These are phyloP conservation scores for Vanessa tameamea DNA, from an alignment of 1,140 invertebrate genomes.

Conservation along the genomic window DNA sequence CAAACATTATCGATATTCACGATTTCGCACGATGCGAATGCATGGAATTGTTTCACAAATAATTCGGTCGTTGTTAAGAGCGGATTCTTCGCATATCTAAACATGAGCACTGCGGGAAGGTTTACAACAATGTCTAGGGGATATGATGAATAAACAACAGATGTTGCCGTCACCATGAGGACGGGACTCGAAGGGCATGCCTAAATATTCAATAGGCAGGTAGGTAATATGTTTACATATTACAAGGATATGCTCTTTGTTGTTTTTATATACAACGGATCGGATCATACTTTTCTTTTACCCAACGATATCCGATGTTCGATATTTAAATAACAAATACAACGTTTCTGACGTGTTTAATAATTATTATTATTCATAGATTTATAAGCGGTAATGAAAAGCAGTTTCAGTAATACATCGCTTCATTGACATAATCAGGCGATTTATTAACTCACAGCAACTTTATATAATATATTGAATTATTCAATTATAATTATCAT, in stretches of 20 bases:
- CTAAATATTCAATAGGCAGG: conserved; percentile 38
- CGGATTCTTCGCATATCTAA: conserved; percentile 25
- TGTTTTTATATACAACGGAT: not conserved
- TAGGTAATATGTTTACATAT: conserved; percentile 33
- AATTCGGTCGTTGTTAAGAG: conserved; percentile 18
- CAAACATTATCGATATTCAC: not conserved
- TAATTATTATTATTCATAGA: not conserved
- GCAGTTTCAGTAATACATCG: not conserved
- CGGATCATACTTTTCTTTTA: not conserved
- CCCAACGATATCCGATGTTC: too few species aligned
- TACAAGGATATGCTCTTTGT: conserved; percentile 20
- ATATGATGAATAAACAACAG: conserved; percentile 63
- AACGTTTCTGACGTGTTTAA: too few species aligned
- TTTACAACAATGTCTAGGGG: conserved; percentile 42
- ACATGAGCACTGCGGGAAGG: conserved; percentile 25
- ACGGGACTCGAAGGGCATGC: conserved; percentile 23
- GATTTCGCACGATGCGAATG: not conserved
- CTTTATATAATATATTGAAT: not conserved
- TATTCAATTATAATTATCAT: too few species aligned
- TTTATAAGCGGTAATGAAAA: not conserved
- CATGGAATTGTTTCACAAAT: not conserved
- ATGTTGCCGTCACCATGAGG: conserved; percentile 51
- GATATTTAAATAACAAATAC: too few species aligned
- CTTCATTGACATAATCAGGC: not conserved
- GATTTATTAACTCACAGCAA: not conserved